phyloP scores from a whole-genome alignment of 2,797 vertebrate species.

The Ptychadena robeensis region DNA sequence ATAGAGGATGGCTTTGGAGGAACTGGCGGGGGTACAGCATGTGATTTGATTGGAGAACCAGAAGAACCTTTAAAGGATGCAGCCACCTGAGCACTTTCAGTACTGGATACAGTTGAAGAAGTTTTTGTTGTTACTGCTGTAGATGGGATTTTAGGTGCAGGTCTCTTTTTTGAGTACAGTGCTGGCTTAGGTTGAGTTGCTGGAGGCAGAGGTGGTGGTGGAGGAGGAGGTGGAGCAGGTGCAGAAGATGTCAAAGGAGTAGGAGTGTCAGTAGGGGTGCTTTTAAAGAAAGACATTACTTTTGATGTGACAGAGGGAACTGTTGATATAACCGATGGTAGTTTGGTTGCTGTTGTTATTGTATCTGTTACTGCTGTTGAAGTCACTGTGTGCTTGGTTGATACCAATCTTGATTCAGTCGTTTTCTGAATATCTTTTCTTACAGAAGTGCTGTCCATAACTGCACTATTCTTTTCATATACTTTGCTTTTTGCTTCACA shows the following conservation, averaged over 20 bases:
- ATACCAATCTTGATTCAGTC: not conserved
- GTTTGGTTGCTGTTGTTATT: slow-evolving; percentile 67
- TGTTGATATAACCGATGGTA: slow-evolving; percentile 68
- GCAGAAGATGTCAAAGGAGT: slow-evolving; percentile 69
- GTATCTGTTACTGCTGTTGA: slow-evolving; percentile 73
- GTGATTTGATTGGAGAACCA: slow-evolving; percentile 73
- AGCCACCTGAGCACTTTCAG: slow-evolving; percentile 65
- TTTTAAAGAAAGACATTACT: slow-evolving; percentile 77
- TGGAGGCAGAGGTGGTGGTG: slow-evolving; percentile 79
- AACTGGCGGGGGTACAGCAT: slow-evolving; percentile 87
- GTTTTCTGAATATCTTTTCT: slow-evolving; percentile 14
- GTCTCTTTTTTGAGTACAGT: slow-evolving; percentile 85
- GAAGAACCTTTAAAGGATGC: slow-evolving; percentile 65
- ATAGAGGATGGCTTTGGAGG: slow-evolving; percentile 93
- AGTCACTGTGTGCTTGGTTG: slow-evolving; percentile 70
- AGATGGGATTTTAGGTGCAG: slow-evolving; percentile 77
- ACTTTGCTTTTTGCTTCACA: slow-evolving; percentile 69
- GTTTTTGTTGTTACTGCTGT: slow-evolving; percentile 68
- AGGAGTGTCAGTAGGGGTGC: slow-evolving; percentile 83
- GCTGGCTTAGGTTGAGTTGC: slow-evolving; percentile 88
- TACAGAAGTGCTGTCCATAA: slow-evolving; percentile 55
- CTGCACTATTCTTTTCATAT: slow-evolving; percentile 55
- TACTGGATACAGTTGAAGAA: slow-evolving; percentile 63
- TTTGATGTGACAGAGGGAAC: slow-evolving; percentile 75
- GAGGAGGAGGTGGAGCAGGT: slow-evolving; percentile 72